A percentile compares a stretch with the other conserved stretches of the same genome.
These are phyloP conservation scores for Tichodroma muraria DNA, from an alignment of 2,113 vertebrate species.

Conservation along the genomic window DNA sequence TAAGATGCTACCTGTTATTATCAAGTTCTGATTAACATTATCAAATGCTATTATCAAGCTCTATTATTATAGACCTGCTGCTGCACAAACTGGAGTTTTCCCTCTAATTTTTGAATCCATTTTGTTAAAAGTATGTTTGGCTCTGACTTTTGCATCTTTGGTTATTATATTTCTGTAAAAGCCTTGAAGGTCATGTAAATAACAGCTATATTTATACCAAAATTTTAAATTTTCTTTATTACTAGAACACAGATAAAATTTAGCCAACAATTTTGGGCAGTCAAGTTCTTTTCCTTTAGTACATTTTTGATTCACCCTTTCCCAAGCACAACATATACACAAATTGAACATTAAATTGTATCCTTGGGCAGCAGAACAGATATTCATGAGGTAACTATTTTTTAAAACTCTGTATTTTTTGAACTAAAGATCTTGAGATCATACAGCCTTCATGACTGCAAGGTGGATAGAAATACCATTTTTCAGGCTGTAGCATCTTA, in stretches of 20 bases:
- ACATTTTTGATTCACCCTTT: not conserved
- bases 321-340: not conserved
- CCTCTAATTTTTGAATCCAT: not conserved
- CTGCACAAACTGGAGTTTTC: not conserved
- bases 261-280: not conserved
- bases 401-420: not conserved
- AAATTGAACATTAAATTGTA: not conserved
- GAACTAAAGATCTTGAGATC: not conserved
- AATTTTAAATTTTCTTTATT: not conserved
- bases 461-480: not conserved
- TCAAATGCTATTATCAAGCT: not conserved
- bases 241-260: not conserved
- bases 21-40: not conserved
- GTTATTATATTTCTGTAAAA: not conserved
- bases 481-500: not conserved
- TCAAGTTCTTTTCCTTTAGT: not conserved
- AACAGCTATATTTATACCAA: not conserved
- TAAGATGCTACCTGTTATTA: not conserved
- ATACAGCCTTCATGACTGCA: not conserved
- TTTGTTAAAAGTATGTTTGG: not conserved
- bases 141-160: not conserved
- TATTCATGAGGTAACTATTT: not conserved
- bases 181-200: not conserved
- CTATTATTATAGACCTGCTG: not conserved
- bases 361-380: not conserved